Evolutionary conservation across 2,888 invertebrate species (phyloP).

Genomic region (Spilarctia lutea): DNA sequence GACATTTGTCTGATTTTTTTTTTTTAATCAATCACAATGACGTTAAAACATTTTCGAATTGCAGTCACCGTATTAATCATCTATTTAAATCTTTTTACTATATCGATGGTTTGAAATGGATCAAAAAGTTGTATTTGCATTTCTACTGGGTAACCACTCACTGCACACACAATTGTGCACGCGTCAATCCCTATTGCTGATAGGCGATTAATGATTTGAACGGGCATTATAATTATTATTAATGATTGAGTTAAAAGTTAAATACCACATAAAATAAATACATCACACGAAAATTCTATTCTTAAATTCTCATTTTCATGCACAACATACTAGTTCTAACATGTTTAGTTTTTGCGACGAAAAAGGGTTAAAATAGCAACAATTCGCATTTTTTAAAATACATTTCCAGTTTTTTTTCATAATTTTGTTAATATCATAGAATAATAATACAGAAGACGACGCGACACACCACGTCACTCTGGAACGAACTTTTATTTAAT

Average conservation of each 20-base stretch:
- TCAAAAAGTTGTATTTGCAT: background rate
- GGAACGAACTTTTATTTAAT: conserved; percentile 31
- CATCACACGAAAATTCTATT: background rate
- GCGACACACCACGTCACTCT: conserved; percentile 30
- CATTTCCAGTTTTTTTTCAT: background rate
- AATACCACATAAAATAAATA: background rate
- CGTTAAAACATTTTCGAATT: too few relatives aligned
- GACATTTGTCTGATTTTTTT: too few relatives aligned
- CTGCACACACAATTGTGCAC: background rate
- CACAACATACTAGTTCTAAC: background rate
- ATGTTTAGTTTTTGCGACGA: background rate
- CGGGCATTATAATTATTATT: conserved; percentile 18
- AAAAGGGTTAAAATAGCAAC: background rate
- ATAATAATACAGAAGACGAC: conserved; percentile 36
- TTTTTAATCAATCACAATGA: too few relatives aligned
- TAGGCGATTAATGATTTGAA: conserved; percentile 18
- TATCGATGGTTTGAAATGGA: background rate
- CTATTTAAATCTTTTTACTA: background rate
- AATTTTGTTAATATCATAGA: conserved; percentile 19
- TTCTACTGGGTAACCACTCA: background rate
- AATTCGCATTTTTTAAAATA: conserved; percentile 2
- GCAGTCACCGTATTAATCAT: too few relatives aligned
- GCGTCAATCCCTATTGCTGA: background rate
- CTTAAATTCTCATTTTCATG: background rate
- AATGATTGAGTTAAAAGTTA: conserved; percentile 13